Conservation (phyloP, 2,113 vertebrate species). For the Carassius auratus region DNA sequence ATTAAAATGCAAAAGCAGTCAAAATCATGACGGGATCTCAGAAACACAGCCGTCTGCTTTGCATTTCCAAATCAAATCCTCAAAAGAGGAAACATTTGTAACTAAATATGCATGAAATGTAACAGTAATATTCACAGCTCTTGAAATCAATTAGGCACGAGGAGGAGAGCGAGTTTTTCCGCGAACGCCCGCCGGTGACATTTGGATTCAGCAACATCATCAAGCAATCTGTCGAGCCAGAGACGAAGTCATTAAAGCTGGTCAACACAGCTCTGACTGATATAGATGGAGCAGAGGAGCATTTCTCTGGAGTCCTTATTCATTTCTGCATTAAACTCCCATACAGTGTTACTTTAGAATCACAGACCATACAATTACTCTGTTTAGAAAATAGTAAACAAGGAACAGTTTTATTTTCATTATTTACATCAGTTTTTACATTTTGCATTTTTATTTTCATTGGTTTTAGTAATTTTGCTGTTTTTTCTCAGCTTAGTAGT, state of each 20-base stretch:
- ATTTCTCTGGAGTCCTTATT: neutral
- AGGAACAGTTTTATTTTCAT: too few species aligned
- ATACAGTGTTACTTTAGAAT: neutral
- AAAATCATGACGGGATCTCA: neutral
- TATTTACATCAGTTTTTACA: too few species aligned
- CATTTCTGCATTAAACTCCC: constrained; percentile 27
- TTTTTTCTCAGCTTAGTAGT: too few species aligned
- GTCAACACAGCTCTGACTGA: constrained; percentile 29
- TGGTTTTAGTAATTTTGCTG: too few species aligned
- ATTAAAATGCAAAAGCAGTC: neutral
- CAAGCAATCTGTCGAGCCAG: constrained; percentile 12
- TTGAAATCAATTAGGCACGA: constrained; percentile 48
- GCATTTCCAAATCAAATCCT: constrained; percentile 22
- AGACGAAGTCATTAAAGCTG: constrained; percentile 36
- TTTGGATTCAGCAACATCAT: constrained; percentile 27
- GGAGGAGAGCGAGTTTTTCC: neutral
- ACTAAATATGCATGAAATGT: constrained; percentile 38
- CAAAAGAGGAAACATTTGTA: constrained; percentile 42
- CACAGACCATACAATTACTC: too few species aligned
- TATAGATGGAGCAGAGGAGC: neutral
- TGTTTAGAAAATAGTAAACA: too few species aligned
- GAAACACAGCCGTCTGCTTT: neutral
- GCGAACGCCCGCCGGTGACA: constrained; percentile 25
- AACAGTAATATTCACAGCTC: constrained; percentile 10
- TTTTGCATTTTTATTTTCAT: too few species aligned